Evolutionary conservation across 2,797 vertebrate genomes (phyloP).

Genomic region (Sphaeramia orbicularis): DNA sequence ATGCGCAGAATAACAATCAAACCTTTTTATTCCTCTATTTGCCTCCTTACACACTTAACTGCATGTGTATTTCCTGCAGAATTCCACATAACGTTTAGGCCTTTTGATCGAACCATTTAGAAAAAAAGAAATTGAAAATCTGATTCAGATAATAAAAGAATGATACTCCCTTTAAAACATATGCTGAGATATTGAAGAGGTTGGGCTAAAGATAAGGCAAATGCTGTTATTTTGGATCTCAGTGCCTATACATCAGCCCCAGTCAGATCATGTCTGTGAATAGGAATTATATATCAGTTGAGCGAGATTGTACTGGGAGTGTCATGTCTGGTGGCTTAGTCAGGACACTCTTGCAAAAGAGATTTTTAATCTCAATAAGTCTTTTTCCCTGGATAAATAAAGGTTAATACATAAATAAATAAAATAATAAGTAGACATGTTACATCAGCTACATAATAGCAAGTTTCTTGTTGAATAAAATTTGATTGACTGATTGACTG

Average conservation of each 20-base stretch:
- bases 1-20: slow-evolving; percentile 49
- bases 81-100: slow-evolving; percentile 48
- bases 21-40: slow-evolving; percentile 8
- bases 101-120: slow-evolving; percentile 50
- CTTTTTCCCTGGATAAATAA: too few relatives aligned
- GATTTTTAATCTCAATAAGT: too few relatives aligned
- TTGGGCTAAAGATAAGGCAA: slow-evolving; percentile 30
- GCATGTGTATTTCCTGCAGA: slow-evolving; percentile 39
- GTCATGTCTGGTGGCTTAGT: too few relatives aligned
- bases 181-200: slow-evolving; percentile 13
- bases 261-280: too few relatives aligned
- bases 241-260: neutral
- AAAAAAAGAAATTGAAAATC: slow-evolving; percentile 38
- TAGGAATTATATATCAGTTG: too few relatives aligned
- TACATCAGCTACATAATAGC: too few relatives aligned
- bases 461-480: too few relatives aligned
- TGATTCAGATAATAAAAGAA: slow-evolving; percentile 44
- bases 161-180: slow-evolving; percentile 27
- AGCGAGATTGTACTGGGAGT: too few relatives aligned
- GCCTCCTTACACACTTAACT: slow-evolving; percentile 24
- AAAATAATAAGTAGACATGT: too few relatives aligned
- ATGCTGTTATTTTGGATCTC: slow-evolving; percentile 30
- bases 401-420: too few relatives aligned
- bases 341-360: too few relatives aligned
- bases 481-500: too few relatives aligned